Base-by-base conservation (phyloP, 2,797 vertebrate species). In the Phaenicophaeus curvirostris region DNA sequence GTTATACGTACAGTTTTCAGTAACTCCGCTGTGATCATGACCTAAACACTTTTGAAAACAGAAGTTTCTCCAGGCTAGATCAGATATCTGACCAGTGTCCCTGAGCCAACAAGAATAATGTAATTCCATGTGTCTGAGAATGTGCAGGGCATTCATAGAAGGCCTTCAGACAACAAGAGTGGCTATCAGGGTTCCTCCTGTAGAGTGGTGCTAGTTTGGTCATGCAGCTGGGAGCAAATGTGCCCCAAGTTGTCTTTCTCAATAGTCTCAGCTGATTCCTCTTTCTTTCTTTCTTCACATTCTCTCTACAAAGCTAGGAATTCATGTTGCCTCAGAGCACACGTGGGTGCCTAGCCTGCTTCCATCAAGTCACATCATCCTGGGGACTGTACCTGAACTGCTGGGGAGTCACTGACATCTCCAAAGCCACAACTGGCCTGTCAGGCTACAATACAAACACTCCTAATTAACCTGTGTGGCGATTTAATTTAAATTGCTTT, bases 31-130 rank as follows among this genome's bases (percentile, higher is more conserved):
- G 14, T 1, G 3, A 59, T 71, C 41, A 28, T 35, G 51, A 28
- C 39, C 81, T 46, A 62, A 87, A 85, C 87, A 14, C 18, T 63
- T 89, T 77, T 19, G 39, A 71, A 88, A 81, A 25, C 37, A 15
- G 16, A 17, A 31, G 8, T 44, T 89, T 95, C 50, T 8, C 72
- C 31, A 55, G 63, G 20, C 24, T 80, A 23, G 35, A 77, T 85
- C 21, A 84, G 73, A 24, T 46, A 59, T 13, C 31, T 78, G 31
- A 41, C 15, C 1, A 3, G 51, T 46, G 23, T 31, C 73, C 53
- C n/a, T 23, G 30, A 77, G 35, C 42, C 76, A 35, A 4, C 2
- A 4, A 89, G 48, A 21, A 5, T 44, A 35, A 48, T 9, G 61
- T 67, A 33, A 48, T 90, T 76, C 66, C 2, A 1, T 10, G 27